Base-by-base conservation (phyloP, 2,113 vertebrate species). In the Tragelaphus scriptus region DNA sequence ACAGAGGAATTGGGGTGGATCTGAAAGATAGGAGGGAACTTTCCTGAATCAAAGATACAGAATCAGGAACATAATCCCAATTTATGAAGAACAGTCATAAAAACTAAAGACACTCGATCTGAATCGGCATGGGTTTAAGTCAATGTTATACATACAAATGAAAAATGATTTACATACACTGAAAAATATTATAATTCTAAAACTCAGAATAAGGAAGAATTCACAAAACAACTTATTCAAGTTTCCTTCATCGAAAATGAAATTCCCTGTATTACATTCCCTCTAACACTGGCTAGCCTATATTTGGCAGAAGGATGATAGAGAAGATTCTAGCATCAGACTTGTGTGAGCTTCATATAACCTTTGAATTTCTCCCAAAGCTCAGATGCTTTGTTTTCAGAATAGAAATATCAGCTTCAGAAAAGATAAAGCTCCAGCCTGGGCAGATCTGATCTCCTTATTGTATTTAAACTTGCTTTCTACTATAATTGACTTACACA, bases 391-490 rank as follows among this genome's bases (percentile, higher is more conserved):
- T 44, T 96, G 56, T 91, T 96, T 82, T 95, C 23, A 94, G 81
- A 95, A 96, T 36, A 92, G 81, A 95, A 93, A 86, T 1, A 36
- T 36, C 63, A 92, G 84, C 47, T 86, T 86, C 84, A 61, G 56
- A 85, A 95, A 91, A 53, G 61, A 85, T 47, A 85, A 90, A 90
- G 92, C 9, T 82, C 75, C 7, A 94, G 28, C 68, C 32, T 92
- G 32, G 80, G 47, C 8, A 68, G 21, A 94, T 80, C 36, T 85
- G 21, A 89, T 96, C 71, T 93, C 32, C 51, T 9, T 89, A 63
- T 92, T 80, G 68, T 51, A 89, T 71, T 87, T 65, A 93, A 82
- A 44, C n/a, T 86, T 19, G n/a, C 36, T 95, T 92, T 95, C 65
- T 40, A 23, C 19, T 71, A 36, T 63, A 90, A 82, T 36, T 89